Base-by-base conservation (phyloP, 2,888 invertebrate genomes). In the Tenthredo distinguenda region DNA sequence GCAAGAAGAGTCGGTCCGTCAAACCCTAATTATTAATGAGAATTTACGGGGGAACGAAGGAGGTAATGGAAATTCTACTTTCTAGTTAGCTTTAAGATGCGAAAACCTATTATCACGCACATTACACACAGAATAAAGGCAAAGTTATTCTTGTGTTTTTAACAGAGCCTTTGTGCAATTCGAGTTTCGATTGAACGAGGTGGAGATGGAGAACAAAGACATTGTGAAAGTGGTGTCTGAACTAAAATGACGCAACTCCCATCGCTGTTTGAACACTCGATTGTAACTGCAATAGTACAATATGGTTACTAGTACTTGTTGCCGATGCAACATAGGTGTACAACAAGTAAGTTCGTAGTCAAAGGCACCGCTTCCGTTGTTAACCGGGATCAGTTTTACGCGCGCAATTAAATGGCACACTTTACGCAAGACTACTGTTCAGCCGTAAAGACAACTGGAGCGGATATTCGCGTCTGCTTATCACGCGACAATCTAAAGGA, bases 401-500 rank as follows among this genome's bases (percentile, higher is more conserved):
- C n/a, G n/a, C 43, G 40, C 37, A 81, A 58, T 55, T 77, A 77
- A 77, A 77, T 55, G 50, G 21, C 77, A 40, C 77, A 77, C 18
- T 40, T 77, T 77, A 55, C 77, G 55, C 50, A 50, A 77, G 47
- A 77, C 77, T 31, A 15, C 34, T 50, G 77, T 50, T 50, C 37
- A 40, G 40, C 62, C 40, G 62, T 81, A 81, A 81, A 81, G 40
- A 81, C 37, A 40, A 62, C 26, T 62, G n/a, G 37, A 81, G 81
- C 40, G 81, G 15, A 81, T 18, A 37, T 37, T 81, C 62, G n/a
- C 62, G 62, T 40, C 81, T 81, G 81, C n/a, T 81, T 81, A 62
- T 81, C 81, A 77, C 12, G 81, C 40, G 62, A 62, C 58, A 62
- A 81, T 81, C 62, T 15, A 37, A 81, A 81, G 10, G 81, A 81